Evolutionary conservation across 2,888 invertebrate species (phyloP).

Genomic region (Drosophila cognata): DNA sequence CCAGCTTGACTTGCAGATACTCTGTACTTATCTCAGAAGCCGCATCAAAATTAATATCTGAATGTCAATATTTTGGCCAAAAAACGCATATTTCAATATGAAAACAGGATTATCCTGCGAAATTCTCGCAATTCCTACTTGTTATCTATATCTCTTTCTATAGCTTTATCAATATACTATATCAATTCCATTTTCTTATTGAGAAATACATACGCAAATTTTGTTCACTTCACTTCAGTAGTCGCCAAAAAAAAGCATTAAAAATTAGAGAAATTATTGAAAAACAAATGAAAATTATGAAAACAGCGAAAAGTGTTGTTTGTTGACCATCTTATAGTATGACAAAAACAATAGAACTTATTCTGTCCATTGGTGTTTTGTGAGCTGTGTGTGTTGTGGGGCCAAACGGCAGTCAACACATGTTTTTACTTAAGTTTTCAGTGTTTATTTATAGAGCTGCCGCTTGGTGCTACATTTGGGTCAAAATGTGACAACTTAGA

Average conservation of each 20-base stretch:
- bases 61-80: too few relatives aligned
- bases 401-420: slow-evolving; percentile 58
- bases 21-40: neutral
- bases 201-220: neutral
- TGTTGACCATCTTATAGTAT: slow-evolving; percentile 17
- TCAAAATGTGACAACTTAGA: slow-evolving; percentile 57
- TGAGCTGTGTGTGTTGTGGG: slow-evolving; percentile 18
- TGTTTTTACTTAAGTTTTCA: slow-evolving; percentile 73
- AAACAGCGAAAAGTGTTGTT: slow-evolving; percentile 33
- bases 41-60: neutral
- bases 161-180: neutral
- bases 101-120: neutral
- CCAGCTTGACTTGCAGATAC: neutral
- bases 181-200: neutral
- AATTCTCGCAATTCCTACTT: neutral
- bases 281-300: slow-evolving; percentile 31
- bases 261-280: slow-evolving; percentile 40
- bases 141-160: neutral
- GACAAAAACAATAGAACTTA: slow-evolving; percentile 43
- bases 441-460: slow-evolving; percentile 66
- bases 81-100: too few relatives aligned
- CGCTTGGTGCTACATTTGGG: slow-evolving; percentile 63
- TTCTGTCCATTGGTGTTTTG: slow-evolving; percentile 42
- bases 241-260: slow-evolving; percentile 23
- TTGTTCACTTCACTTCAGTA: neutral